Conservation (phyloP, 2,797 vertebrate species). For the Myotis pilosus region DNA sequence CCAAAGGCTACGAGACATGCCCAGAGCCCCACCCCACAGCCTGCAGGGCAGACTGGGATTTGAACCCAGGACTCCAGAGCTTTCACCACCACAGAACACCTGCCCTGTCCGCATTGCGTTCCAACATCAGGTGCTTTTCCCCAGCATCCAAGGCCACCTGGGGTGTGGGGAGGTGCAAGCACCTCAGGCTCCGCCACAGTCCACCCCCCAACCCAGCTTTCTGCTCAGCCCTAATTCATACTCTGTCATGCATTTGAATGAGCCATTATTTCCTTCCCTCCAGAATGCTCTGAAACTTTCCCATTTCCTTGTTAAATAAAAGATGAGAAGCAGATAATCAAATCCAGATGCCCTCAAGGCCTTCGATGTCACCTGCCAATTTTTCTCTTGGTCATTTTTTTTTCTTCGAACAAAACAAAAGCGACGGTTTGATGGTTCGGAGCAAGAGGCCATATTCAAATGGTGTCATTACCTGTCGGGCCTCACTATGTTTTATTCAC, state of each 20-base stretch:
- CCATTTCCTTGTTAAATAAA: conserved; percentile 67
- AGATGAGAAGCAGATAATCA: conserved; percentile 2
- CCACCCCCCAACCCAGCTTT: not conserved
- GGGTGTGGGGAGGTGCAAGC: not conserved
- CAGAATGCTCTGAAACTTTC: conserved; percentile 24
- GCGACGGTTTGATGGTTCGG: not conserved
- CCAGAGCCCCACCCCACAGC: not conserved
- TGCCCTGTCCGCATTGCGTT: not conserved
- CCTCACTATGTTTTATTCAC: conserved; percentile 66
- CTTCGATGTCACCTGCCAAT: conserved; percentile 47
- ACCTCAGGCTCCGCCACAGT: not conserved
- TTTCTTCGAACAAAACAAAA: conserved; percentile 48
- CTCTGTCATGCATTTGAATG: not conserved
- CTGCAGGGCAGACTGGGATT: not conserved
- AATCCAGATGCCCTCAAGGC: conserved; percentile 57
- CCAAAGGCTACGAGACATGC: not conserved
- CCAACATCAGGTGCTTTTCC: not conserved
- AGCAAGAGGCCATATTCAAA: conserved; percentile 72
- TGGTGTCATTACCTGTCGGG: conserved; percentile 51
- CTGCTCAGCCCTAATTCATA: not conserved
- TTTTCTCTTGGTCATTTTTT: conserved; percentile 54
- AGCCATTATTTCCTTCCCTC: not conserved
- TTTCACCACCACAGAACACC: not conserved
- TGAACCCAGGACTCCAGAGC: not conserved
- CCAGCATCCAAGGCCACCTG: rapidly evolving